Evolutionary conservation across 2,113 vertebrate species (phyloP), one percentile per base, ranked within the genome.

Genomic region (Thalassarche chlororhynchos): DNA sequence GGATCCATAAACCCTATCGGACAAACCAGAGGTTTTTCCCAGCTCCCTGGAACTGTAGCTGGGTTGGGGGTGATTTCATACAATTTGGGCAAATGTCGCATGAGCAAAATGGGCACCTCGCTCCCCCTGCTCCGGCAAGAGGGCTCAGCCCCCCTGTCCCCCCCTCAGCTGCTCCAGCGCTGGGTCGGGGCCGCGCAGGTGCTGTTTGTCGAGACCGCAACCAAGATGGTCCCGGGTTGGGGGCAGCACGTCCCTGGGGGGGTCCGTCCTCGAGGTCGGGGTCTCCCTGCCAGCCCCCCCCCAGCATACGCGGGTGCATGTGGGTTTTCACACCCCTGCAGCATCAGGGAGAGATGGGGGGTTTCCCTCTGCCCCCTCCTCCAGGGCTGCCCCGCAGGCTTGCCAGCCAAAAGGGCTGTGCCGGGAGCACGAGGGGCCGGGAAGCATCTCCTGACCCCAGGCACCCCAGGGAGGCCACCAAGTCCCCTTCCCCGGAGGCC

Each of bases 301-400:
- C 32, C 9, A 13, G 15, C 1, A 0, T 3, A 9, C 0, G 1
- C 5, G 17, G 23, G 12, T 44, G 40, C 31, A 16, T 0, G 4
- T 46, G 52, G 38, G 17, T 42, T 55, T 69, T 64, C 44, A n/a
- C 34, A 26, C 7, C 57, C 78, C 12, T 0, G 5, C 18, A 55
- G 49, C 19, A 32, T 8, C 20, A 3, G 70, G 42, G 40, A 46
- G 7, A 32, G 28, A 3, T 0, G 12, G 32, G 17, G 0, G 24
- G 16, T 2, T 3, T 36, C 51, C 57, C 29, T 71, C 44, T 42
- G 71, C 18, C 11, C 62, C 17, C 44, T 4, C 2, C 26, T 26
- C 47, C 24, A 31, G 61, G 46, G 24, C 5, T 18, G 19, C 24
- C 47, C 44, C 17, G 1, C 0, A 36, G 28, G 18, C 16, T 20